A percentile compares a stretch with the other conserved stretches of the same genome.
Conservation (phyloP, 2,113 vertebrate species). For the Agelaius tricolor region DNA sequence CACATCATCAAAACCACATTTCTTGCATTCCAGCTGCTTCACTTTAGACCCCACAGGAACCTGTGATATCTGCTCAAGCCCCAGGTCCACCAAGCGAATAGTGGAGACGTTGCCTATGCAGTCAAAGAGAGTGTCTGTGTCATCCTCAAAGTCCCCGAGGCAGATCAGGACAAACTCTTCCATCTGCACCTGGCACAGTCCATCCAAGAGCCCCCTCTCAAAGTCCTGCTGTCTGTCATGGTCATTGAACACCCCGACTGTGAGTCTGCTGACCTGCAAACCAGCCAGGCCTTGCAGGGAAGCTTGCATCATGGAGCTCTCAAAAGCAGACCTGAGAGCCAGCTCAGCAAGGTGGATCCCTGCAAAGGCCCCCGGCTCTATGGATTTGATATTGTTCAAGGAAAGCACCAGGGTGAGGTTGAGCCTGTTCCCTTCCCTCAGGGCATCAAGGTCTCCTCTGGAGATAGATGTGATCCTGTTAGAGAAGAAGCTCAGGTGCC, state of each 20-base stretch:
- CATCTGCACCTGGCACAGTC: conserved; percentile 71
- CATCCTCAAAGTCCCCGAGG: accelerated
- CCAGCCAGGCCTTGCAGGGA: conserved; percentile 72
- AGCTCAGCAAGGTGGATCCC: conserved; percentile 65
- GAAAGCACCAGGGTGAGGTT: conserved; percentile 79
- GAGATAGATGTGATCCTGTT: conserved; percentile 72
- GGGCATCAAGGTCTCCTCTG: conserved; percentile 56
- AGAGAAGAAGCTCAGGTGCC: conserved; percentile 60
- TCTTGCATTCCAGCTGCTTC: conserved; percentile 56
- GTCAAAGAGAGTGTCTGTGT: conserved; percentile 21
- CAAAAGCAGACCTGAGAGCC: conserved; percentile 72
- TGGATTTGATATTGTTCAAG: conserved; percentile 72
- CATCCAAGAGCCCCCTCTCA: conserved; percentile 19
- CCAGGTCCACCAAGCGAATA: conserved; percentile 40
- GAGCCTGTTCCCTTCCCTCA: conserved; percentile 12
- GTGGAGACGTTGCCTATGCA: conserved; percentile 71
- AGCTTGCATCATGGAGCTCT: conserved; percentile 35
- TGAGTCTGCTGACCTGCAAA: conserved; percentile 62
- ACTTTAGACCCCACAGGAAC: conserved; percentile 39
- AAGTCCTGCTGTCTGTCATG: neutral
- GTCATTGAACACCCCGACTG: conserved; percentile 70
- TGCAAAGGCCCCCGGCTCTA: conserved; percentile 69
- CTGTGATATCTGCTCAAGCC: neutral
- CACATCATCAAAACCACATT: neutral
- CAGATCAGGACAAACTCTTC: conserved; percentile 65